Conservation (phyloP, 2,797 vertebrate species). For the Centropyge bicolor region DNA sequence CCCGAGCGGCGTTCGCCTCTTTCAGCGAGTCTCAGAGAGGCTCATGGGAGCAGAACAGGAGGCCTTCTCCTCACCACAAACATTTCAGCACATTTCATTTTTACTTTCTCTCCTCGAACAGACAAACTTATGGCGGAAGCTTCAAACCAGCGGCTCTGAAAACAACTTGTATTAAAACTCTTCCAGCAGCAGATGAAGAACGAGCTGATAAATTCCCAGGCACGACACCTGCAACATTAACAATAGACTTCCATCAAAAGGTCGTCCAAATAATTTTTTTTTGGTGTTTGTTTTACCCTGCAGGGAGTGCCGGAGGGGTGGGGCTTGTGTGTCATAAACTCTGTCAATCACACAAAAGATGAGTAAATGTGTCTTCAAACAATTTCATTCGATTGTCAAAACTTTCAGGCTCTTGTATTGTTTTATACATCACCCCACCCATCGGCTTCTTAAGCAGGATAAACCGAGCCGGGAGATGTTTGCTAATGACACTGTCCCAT, state of each 20-base stretch:
- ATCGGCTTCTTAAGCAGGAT: conserved; percentile 20
- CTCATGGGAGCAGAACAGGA: conserved; percentile 31
- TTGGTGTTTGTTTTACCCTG: conserved; percentile 65
- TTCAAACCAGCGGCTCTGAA: conserved; percentile 3
- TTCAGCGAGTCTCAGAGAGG: conserved; percentile 24
- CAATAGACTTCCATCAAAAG: conserved; percentile 24
- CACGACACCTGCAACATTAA: conserved; percentile 18
- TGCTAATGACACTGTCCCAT: conserved; percentile 42
- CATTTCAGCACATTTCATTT: conserved; percentile 44
- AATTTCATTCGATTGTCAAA: conserved; percentile 43
- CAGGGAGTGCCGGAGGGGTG: conserved; percentile 55
- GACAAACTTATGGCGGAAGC: neutral
- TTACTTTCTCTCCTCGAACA: conserved; percentile 9
- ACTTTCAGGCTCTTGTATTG: conserved; percentile 27
- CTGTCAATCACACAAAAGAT: conserved; percentile 36
- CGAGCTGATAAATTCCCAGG: neutral
- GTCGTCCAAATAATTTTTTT: conserved; percentile 33
- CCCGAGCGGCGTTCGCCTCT: conserved; percentile 28
- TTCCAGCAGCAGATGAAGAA: neutral
- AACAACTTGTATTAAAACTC: neutral
- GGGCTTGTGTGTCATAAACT: conserved; percentile 17
- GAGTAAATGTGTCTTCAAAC: conserved; percentile 42
- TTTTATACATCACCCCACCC: conserved; percentile 38
- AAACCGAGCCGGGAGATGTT: conserved; percentile 50
- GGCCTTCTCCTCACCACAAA: conserved; percentile 45